Percentiles rank a stretch among this genome's conserved stretches.
phyloP scores from a whole-genome alignment of 23 tunicate genomes.

The Halocynthia roretzi region DNA sequence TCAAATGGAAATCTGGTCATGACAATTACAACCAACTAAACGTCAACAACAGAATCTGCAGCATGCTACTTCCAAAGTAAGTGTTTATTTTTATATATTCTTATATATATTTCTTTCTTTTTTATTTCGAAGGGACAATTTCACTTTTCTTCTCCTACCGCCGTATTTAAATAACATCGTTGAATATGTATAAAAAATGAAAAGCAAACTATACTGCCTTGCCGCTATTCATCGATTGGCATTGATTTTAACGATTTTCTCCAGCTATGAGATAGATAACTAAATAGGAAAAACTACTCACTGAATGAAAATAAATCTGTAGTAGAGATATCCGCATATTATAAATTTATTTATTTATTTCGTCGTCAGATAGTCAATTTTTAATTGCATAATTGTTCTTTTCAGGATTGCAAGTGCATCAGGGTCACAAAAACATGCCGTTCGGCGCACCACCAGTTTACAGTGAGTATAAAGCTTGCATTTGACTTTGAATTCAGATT shows the following conservation, averaged over 20 bases:
- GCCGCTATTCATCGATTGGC: background rate
- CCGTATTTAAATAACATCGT: background rate
- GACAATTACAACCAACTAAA: too few species aligned
- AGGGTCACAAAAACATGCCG: constrained; percentile 80
- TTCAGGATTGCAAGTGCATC: constrained; percentile 81
- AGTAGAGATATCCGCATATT: too few species aligned
- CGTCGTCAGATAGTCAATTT: background rate
- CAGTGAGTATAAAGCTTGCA: constrained; percentile 34
- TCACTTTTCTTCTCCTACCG: too few species aligned
- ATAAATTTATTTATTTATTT: background rate
- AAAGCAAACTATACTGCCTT: background rate
- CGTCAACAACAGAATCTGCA: constrained; percentile 52
- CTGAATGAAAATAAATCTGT: too few species aligned
- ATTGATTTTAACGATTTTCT: too few species aligned
- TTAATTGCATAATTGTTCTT: constrained; percentile 15
- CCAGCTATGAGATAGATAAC: background rate
- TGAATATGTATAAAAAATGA: background rate
- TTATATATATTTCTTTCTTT: background rate
- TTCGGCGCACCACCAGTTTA: constrained; percentile 85
- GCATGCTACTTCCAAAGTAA: constrained; percentile 96
- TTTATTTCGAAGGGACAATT: too few species aligned
- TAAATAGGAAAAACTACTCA: background rate
- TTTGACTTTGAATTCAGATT: too few species aligned
- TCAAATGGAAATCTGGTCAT: too few species aligned
- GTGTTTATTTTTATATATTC: constrained; percentile 13